phyloP scores from a whole-genome alignment of 2,113 vertebrate species.

The Dryoscopus gambensis region DNA sequence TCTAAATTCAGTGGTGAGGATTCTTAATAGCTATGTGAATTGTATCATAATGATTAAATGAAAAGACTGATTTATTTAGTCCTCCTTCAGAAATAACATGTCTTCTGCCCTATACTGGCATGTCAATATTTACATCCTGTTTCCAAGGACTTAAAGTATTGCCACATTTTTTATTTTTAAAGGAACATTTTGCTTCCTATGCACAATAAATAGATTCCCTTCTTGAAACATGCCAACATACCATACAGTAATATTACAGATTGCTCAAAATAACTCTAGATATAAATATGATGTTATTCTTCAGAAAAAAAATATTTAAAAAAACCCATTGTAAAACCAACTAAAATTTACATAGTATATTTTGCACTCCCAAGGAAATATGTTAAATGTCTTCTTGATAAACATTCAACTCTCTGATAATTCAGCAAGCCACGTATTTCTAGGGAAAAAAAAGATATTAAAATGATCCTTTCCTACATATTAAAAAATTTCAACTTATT shows the following conservation, averaged over 20 bases:
- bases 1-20: not conserved
- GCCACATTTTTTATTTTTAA: not conserved
- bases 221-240: not conserved
- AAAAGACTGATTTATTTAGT: not conserved
- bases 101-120: not conserved
- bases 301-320: not conserved
- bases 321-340: not conserved
- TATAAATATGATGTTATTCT: not conserved
- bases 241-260: not conserved
- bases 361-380: not conserved
- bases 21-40: not conserved
- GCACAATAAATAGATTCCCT: not conserved
- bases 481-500: not conserved
- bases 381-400: not conserved
- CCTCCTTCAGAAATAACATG: not conserved
- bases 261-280: not conserved
- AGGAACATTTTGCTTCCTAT: not conserved
- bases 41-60: not conserved
- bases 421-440: not conserved
- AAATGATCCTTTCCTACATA: not conserved
- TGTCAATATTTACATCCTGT: not conserved
- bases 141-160: not conserved
- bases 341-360: not conserved
- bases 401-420: not conserved
- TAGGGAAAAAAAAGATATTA: not conserved